Evolutionary conservation across 1,140 invertebrate genomes (phyloP).

Genomic region (Diploscapter pachys): DNA sequence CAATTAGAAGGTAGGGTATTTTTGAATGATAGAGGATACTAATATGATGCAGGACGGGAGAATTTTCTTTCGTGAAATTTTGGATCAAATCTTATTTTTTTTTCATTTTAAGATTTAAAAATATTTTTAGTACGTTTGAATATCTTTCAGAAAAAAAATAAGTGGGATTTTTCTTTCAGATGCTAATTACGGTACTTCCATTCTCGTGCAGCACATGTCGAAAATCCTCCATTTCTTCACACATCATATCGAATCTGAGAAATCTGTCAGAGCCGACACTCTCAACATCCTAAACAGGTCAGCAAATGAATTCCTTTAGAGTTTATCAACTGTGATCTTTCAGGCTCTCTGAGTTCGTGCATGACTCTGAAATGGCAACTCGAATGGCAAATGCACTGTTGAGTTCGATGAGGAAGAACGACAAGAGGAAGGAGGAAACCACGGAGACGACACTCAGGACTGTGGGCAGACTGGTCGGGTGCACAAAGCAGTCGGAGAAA

Average conservation of each 20-base stretch:
- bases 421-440: slow-evolving; percentile 11
- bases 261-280: neutral
- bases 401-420: slow-evolving; percentile 3
- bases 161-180: slow-evolving; percentile 2
- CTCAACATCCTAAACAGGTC: slow-evolving; percentile 6
- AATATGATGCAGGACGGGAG: neutral
- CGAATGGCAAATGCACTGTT: slow-evolving; percentile 14
- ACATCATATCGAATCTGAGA: slow-evolving; percentile 21
- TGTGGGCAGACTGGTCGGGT: slow-evolving; percentile 13
- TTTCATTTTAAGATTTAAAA: neutral
- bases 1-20: too few relatives aligned
- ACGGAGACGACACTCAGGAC: slow-evolving; percentile 16
- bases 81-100: slow-evolving; percentile 3
- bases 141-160: neutral
- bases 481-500: slow-evolving; percentile 3
- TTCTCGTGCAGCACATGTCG: slow-evolving; percentile 14
- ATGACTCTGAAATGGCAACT: slow-evolving; percentile 14
- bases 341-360: slow-evolving; percentile 20
- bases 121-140: neutral
- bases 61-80: slow-evolving; percentile 11
- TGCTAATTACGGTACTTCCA: slow-evolving; percentile 17
- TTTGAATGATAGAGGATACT: slow-evolving; percentile 4
- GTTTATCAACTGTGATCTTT: slow-evolving; percentile 1
- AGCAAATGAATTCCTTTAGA: slow-evolving; percentile 1
- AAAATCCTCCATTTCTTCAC: slow-evolving; percentile 24